Evolutionary conservation across 2,888 invertebrate species (phyloP).

Genomic region (Hyles lineata): DNA sequence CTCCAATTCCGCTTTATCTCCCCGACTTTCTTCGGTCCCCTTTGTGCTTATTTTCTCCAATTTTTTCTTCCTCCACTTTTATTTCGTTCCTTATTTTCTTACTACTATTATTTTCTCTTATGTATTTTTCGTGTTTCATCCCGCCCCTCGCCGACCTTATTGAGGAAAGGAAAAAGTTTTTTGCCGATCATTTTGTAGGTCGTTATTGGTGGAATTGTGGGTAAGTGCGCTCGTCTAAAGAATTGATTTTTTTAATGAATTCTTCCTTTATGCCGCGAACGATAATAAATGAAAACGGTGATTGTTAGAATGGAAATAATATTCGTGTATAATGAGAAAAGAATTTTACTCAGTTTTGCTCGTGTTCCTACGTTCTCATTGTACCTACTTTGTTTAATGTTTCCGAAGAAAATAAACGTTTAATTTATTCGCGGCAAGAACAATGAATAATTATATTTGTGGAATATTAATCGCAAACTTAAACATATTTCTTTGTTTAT

Average conservation of each 20-base stretch:
- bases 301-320: constrained; percentile 47
- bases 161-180: constrained; percentile 57
- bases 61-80: constrained; percentile 80
- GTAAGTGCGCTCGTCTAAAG: constrained; percentile 68
- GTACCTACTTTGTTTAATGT: not conserved
- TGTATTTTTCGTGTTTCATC: constrained; percentile 81
- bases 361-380: constrained; percentile 12
- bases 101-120: constrained; percentile 82
- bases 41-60: constrained; percentile 83
- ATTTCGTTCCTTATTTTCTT: constrained; percentile 78
- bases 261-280: constrained; percentile 66
- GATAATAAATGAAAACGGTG: constrained; percentile 67
- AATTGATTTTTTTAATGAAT: constrained; percentile 80
- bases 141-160: constrained; percentile 46
- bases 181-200: constrained; percentile 76
- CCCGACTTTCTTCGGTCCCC: constrained; percentile 79
- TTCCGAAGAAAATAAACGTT: not conserved
- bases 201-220: constrained; percentile 79
- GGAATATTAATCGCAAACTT: too few species aligned
- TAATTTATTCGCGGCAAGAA: not conserved
- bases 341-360: constrained; percentile 25
- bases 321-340: constrained; percentile 36
- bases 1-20: constrained; percentile 85
- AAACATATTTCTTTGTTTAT: too few species aligned
- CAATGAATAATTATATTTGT: too few species aligned